phyloP scores from a whole-genome alignment of 1,140 invertebrate species.

The Thereuonema tuberculata region DNA sequence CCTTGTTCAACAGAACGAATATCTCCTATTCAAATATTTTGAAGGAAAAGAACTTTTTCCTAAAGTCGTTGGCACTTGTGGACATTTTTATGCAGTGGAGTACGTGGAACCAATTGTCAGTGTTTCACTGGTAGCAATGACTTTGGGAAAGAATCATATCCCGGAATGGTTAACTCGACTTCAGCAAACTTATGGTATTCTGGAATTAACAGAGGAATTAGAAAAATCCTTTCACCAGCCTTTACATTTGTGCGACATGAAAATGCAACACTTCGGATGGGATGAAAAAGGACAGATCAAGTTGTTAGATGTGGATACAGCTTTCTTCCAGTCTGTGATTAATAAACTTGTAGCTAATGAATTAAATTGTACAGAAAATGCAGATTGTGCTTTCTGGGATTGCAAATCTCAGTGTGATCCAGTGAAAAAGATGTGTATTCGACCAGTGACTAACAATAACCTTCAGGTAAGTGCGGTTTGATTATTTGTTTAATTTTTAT shows the following conservation, averaged over 20 bases:
- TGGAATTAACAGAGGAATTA: conserved; percentile 22
- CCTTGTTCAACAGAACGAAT: conserved; percentile 28
- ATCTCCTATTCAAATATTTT: conserved; percentile 21
- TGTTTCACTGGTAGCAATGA: conserved; percentile 13
- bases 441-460: neutral
- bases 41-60: conserved; percentile 23
- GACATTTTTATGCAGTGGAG: conserved; percentile 26
- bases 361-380: neutral
- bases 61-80: conserved; percentile 27
- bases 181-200: conserved; percentile 20
- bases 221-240: conserved; percentile 22
- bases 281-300: conserved; percentile 20
- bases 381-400: conserved; percentile 4
- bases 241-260: conserved; percentile 29
- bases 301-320: conserved; percentile 24
- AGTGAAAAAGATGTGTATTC: neutral
- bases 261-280: conserved; percentile 29
- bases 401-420: conserved; percentile 3
- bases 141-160: neutral
- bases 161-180: conserved; percentile 13
- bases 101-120: conserved; percentile 20
- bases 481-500: neutral
- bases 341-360: neutral
- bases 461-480: conserved; percentile 1
- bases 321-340: conserved; percentile 2